Evolutionary conservation across 92 coral and sea anemone genomes (phyloP), one percentile per base, ranked within the genome.

Genomic region (Plumapathes pennacea): DNA sequence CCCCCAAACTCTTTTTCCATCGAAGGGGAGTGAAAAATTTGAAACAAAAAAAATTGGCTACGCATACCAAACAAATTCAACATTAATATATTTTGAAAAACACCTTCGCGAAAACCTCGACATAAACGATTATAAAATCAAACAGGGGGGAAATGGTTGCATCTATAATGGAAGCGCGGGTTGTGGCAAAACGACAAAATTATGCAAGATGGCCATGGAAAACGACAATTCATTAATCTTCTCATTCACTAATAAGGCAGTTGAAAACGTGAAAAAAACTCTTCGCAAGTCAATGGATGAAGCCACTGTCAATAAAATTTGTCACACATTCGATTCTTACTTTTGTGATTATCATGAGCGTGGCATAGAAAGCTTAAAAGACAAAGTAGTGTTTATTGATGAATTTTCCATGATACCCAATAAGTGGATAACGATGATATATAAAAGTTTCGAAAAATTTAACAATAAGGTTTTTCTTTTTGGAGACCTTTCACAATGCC

Each of bases 401-500:
- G 78, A 71, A 34, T 71, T 41, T 37, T 14, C 33, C 10, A 72
- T 72, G 80, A 36, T 50, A 0, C 80, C 72, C 1, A 72, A 72
- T 10, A 63, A 49, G 33, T 64, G 64, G 75, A 60, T 72, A 10
- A 57, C 78, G 1, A 44, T 7, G 44, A 71, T 71, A 1, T 71
- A 60, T 20, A 4, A 38, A 43, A 69, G 69, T 17, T 54, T 10
- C 9, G 3, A 11, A 2, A 40, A 0, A 12, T 55, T 0, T 36
- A 44, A 44, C 0, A 25, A 25, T 22, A 70, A 12, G 0, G 27
- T 72, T 2, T 51, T 50, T 25, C 5, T 64, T 25, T 73, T 73
- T 22, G 81, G 81, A 0, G 81, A 74, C 18, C 66, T 58, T 0
- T 54, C 63, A 18, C 81, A 74, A 74, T 74, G 74, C 38, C 10